Evolutionary conservation across 2,113 vertebrate species (phyloP).

Genomic region (Hypocryptadius cinnamomeus): DNA sequence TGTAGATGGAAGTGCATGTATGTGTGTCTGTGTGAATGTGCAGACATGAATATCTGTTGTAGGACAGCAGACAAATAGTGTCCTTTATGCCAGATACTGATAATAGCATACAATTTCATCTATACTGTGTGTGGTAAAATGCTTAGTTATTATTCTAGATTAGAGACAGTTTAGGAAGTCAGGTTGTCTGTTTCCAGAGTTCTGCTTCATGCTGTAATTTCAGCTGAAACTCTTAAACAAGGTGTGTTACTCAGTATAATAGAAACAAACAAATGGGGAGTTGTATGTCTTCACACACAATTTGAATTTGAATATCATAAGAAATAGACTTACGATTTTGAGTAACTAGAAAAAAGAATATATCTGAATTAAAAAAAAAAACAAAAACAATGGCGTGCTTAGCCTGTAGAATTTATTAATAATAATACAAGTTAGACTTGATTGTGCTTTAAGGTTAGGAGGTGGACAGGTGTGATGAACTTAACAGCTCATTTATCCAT

Average conservation of each 20-base stretch:
- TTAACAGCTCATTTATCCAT: neutral
- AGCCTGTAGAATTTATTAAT: neutral
- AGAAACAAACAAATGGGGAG: neutral
- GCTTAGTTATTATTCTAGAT: neutral
- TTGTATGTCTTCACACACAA: neutral
- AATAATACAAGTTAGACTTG: neutral
- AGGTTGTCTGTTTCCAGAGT: neutral
- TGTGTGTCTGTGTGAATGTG: neutral
- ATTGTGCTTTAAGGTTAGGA: neutral
- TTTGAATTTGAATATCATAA: neutral
- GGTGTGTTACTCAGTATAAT: neutral
- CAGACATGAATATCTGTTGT: neutral
- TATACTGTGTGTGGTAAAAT: neutral
- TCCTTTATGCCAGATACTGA: conserved; percentile 20
- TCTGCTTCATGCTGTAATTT: neutral
- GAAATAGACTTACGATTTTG: neutral
- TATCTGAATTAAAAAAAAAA: neutral
- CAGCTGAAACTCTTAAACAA: neutral
- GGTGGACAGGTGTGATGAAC: neutral
- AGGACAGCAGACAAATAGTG: conserved; percentile 16
- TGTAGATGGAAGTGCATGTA: neutral
- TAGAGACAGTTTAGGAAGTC: neutral
- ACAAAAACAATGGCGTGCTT: neutral
- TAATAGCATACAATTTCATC: conserved; percentile 24
- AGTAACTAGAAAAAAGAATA: neutral